Evolutionary conservation across 2,113 vertebrate genomes (phyloP), one percentile per base, ranked within the genome.

Genomic region (Uria lomvia): DNA sequence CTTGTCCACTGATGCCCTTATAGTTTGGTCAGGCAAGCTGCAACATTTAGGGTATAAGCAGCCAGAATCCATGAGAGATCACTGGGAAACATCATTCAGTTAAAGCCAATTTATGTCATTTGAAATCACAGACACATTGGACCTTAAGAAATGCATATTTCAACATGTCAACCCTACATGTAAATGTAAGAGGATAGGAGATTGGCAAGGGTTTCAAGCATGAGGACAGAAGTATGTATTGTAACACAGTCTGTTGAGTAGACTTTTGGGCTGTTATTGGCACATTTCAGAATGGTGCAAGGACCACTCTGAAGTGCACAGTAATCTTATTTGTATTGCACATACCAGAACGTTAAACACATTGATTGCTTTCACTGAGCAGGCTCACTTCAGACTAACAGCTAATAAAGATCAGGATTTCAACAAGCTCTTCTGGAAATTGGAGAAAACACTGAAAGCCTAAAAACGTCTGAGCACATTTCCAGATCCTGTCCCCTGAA

Each of bases 261-360:
- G 45, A 83, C 43, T 92, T 97, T 95, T 62, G 18, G 36, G 62
- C 38, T 83, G 15, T 68, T 90, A 76, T 62, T 88, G 86, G 10
- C 72, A 90, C 13, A 49, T 74, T 97, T 86, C 36, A 91, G 86
- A 96, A 77, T 67, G 65, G 96, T 94, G 36, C 30, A 85, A 88
- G 68, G 74, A 95, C 43, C 4, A 11, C 36, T 65, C 53, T 88
- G 82, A 95, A 93, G 40, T 32, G 92, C 97, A 94, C 20, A 84
- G 45, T 78, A 91, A 91, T 78, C 60, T 96, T 93, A 74, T 66
- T 97, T 94, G 73, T 96, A 34, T 67, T 47, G 30, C 93, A 94
- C 17, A 81, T 89, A 96, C 58, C 71, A 81, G 66, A 95, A 92
- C 88, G 95, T 97, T 92, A 96, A 89, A 73, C 88, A 92, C 70